A percentile compares a stretch with the other conserved stretches of the same genome.
phyloP scores from a whole-genome alignment of 2,113 vertebrate genomes.

The Actenoides lindsayi region DNA sequence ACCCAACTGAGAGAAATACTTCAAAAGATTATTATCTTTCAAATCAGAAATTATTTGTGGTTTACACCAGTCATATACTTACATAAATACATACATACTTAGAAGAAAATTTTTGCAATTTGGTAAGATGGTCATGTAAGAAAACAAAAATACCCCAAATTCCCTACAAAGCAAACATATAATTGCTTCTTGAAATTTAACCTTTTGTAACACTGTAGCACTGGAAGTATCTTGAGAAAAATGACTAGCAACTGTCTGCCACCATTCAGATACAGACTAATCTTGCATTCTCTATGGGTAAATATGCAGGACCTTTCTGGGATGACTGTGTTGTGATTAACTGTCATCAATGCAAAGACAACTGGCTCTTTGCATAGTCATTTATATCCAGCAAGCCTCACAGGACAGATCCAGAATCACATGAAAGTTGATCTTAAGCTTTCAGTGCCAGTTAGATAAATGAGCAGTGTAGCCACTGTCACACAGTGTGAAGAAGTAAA shows the following conservation, averaged over 20 bases:
- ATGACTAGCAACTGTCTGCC: not conserved
- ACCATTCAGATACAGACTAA: not conserved
- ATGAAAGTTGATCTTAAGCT: not conserved
- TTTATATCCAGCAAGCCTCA: not conserved
- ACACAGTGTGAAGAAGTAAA: not conserved
- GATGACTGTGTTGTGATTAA: not conserved
- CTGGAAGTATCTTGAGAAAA: not conserved
- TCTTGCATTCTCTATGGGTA: not conserved
- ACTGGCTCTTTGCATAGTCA: not conserved
- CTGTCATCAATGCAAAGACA: not conserved
- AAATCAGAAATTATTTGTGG: not conserved
- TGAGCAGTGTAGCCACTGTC: not conserved
- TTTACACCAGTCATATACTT: not conserved
- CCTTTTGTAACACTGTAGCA: not conserved
- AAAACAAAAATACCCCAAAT: not conserved
- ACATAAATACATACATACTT: not conserved
- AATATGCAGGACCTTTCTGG: not conserved
- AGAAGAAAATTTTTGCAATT: not conserved
- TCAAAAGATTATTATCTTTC: not conserved
- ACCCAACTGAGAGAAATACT: not conserved
- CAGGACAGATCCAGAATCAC: not conserved
- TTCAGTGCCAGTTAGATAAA: not conserved
- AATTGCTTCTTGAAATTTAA: not conserved
- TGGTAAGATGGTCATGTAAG: not conserved
- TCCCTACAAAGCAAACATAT: not conserved